Conservation (phyloP, 1,140 invertebrate species). For the Drepana arcuata region DNA sequence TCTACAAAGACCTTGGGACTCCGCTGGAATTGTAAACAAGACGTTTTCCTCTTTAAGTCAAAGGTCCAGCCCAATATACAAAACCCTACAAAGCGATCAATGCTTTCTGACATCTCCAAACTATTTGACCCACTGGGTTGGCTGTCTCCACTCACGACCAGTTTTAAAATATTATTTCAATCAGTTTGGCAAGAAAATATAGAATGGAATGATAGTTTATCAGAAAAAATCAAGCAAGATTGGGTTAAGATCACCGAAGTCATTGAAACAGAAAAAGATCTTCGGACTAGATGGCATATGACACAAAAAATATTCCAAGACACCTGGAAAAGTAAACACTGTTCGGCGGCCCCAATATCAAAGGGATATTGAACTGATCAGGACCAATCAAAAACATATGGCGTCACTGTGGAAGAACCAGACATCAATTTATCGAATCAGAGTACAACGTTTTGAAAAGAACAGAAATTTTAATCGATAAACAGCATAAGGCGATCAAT, state of each 20-base stretch:
- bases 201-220: slow-evolving; percentile 43
- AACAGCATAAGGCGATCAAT: too few species aligned
- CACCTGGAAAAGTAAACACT: too few species aligned
- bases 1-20: slow-evolving; percentile 27
- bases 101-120: slow-evolving; percentile 24
- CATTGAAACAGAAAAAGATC: background rate
- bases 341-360: too few species aligned
- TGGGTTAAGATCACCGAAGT: slow-evolving; percentile 15
- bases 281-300: background rate
- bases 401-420: too few species aligned
- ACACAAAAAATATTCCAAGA: background rate
- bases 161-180: slow-evolving; percentile 41
- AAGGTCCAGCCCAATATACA: background rate
- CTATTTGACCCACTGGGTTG: slow-evolving; percentile 33
- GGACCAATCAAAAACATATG: too few species aligned
- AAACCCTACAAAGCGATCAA: slow-evolving; percentile 15
- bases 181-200: slow-evolving; percentile 27
- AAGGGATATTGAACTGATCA: too few species aligned
- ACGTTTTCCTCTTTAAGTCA: slow-evolving; percentile 16
- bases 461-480: too few species aligned
- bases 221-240: slow-evolving; percentile 12
- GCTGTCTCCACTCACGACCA: slow-evolving; percentile 29
- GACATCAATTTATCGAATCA: too few species aligned
- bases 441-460: too few species aligned
- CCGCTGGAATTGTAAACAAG: slow-evolving; percentile 16